A percentile compares a stretch with the other conserved stretches of the same genome.
These are phyloP conservation scores for Microtus pennsylvanicus DNA, from an alignment of 2,113 vertebrate species.

Conservation along the genomic window DNA sequence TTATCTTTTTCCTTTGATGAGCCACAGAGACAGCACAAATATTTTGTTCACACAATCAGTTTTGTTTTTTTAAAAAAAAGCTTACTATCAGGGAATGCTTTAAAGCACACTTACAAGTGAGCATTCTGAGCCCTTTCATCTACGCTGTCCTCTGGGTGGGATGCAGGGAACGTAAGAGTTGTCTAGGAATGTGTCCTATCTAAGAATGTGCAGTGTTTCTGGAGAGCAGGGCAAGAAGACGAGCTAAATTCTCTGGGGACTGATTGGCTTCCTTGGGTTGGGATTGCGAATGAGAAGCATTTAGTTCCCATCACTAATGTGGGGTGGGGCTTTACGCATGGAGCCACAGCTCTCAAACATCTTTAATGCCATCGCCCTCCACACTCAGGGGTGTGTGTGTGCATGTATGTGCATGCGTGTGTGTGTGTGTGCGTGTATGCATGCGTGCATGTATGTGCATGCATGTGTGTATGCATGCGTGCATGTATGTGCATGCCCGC, in stretches of 20 bases:
- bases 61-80: no score
- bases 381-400: neutral
- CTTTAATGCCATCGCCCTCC: neutral
- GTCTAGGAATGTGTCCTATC: neutral
- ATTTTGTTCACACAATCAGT: neutral
- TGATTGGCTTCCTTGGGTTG: neutral
- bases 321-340: neutral
- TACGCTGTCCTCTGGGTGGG: neutral
- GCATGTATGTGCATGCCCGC: no score
- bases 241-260: neutral
- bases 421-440: no score
- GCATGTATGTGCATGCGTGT: neutral
- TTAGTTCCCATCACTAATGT: neutral
- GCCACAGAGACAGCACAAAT: neutral
- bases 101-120: neutral
- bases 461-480: neutral
- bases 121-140: neutral
- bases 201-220: neutral
- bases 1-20: neutral
- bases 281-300: neutral
- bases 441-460: neutral
- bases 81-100: neutral
- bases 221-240: neutral
- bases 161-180: neutral
- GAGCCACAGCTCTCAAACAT: neutral